These are phyloP conservation scores for Xyliphius kryptos DNA, from an alignment of 2,113 vertebrate species.

Conservation along the genomic window DNA sequence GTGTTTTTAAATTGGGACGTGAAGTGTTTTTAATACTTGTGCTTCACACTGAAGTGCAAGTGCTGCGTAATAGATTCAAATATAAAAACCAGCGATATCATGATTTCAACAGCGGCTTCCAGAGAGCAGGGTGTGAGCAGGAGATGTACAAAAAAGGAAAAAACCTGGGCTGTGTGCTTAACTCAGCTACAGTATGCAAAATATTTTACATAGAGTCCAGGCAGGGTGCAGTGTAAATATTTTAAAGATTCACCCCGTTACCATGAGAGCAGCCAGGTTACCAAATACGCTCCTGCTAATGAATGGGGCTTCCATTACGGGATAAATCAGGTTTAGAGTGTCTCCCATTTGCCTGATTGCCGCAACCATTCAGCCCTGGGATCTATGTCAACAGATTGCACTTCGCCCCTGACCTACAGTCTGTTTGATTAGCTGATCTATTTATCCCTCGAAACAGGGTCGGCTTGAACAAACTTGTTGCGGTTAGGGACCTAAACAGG, in stretches of 20 bases:
- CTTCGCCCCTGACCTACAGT: not conserved
- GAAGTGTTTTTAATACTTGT: no score
- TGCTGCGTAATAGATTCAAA: no score
- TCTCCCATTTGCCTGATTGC: slow-evolving; percentile 68
- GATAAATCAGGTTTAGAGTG: slow-evolving; percentile 62
- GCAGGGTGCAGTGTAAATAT: slow-evolving; percentile 25
- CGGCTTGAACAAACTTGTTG: slow-evolving; percentile 3
- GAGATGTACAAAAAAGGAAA: slow-evolving; percentile 1
- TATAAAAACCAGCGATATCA: no score
- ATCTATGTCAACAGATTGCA: slow-evolving; percentile 18
- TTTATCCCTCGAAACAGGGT: not conserved
- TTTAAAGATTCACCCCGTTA: slow-evolving; percentile 31
- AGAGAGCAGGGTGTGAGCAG: no score
- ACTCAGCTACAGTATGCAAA: slow-evolving; percentile 3
- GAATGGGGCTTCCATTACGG: slow-evolving; percentile 60
- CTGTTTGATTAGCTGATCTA: slow-evolving; percentile 6
- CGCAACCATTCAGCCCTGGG: slow-evolving; percentile 2
- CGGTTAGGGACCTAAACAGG: slow-evolving; percentile 17
- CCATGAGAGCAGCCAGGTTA: slow-evolving; percentile 44
- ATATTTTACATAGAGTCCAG: not conserved
- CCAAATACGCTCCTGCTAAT: slow-evolving; percentile 61
- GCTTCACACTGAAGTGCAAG: no score
- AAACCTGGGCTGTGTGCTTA: not conserved
- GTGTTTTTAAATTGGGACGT: no score
- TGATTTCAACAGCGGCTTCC: no score